phyloP scores from a whole-genome alignment of 2,888 invertebrate genomes.

The Zaprionus lineosus region DNA sequence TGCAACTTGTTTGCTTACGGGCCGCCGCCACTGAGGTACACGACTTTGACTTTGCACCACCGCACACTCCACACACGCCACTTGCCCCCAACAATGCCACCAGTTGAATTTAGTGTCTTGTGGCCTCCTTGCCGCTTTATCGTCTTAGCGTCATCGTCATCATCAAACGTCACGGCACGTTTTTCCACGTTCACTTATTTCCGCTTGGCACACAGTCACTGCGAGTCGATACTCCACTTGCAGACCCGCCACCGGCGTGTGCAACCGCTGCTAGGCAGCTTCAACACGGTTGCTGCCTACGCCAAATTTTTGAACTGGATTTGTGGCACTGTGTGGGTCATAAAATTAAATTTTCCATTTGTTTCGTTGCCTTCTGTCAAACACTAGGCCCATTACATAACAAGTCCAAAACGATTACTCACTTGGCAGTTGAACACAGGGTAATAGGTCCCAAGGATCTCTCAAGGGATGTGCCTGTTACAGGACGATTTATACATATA shows the following conservation, averaged over 20 bases:
- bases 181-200: constrained; percentile 75
- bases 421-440: too few species aligned
- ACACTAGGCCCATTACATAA: constrained; percentile 58
- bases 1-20: constrained; percentile 3
- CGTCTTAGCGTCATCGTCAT: constrained; percentile 27
- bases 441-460: too few species aligned
- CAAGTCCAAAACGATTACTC: constrained; percentile 9
- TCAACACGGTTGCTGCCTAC: constrained; percentile 35
- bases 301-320: constrained; percentile 38
- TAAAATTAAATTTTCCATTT: constrained; percentile 58
- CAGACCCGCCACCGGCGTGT: neutral
- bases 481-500: too few species aligned
- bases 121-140: too few species aligned
- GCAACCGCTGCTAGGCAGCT: neutral
- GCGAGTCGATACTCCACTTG: constrained; percentile 35
- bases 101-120: constrained; percentile 71
- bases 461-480: too few species aligned
- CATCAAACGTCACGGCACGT: constrained; percentile 54
- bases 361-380: constrained; percentile 30
- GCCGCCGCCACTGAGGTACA: constrained; percentile 14
- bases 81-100: constrained; percentile 18
- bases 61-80: too few species aligned
- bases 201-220: constrained; percentile 49
- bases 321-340: constrained; percentile 59
- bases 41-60: too few species aligned